Conservation (phyloP, 2,888 invertebrate species). For the Cephus pulcher region DNA sequence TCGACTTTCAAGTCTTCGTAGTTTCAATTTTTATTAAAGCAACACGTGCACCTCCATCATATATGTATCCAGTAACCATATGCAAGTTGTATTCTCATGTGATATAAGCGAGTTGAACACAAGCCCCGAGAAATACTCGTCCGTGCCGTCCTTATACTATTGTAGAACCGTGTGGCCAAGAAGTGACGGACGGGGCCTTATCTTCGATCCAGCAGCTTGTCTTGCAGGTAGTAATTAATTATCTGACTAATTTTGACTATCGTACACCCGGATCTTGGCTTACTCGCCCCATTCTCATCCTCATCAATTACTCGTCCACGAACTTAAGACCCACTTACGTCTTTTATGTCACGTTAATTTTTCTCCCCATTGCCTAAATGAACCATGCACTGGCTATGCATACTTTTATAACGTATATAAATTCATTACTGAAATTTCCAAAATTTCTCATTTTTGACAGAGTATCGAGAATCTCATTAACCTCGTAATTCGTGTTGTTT, state of each 20-base stretch:
- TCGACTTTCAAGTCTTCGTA: too few relatives aligned
- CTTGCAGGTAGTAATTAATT: constrained; percentile 7
- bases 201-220: constrained; percentile 6
- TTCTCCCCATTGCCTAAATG: background rate
- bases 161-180: constrained; percentile 1
- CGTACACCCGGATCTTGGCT: constrained; percentile 6
- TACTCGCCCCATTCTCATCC: constrained; percentile 5
- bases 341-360: constrained; percentile 4
- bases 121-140: background rate
- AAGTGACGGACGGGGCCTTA: constrained; percentile 8
- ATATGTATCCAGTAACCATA: background rate
- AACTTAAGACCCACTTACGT: constrained; percentile 5
- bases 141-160: background rate
- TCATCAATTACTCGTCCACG: constrained; percentile 7
- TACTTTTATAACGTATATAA: background rate
- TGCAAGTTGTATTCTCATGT: background rate
- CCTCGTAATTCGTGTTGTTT: too few relatives aligned
- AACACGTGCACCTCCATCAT: too few relatives aligned
- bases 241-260: constrained; percentile 9
- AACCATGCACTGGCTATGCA: background rate
- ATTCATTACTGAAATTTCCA: background rate
- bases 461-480: too few relatives aligned
- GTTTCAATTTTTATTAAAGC: too few relatives aligned
- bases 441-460: background rate
- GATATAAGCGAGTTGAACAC: background rate